Conservation (phyloP, 2,113 vertebrate species). For the Takifugu bimaculatus region DNA sequence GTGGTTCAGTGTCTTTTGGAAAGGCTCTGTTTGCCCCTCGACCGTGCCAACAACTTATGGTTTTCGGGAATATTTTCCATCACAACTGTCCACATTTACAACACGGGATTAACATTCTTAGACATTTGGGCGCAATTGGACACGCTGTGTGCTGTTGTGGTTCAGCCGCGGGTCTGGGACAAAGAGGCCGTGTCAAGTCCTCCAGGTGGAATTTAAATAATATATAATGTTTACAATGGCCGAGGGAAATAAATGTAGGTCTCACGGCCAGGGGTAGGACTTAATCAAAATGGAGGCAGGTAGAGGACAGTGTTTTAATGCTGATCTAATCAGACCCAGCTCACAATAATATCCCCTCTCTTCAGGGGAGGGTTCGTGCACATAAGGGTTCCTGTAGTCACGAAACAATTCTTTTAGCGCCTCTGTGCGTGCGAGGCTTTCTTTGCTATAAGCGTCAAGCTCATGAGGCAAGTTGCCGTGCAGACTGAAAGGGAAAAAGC, state of each 20-base stretch:
- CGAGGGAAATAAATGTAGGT: too few species aligned
- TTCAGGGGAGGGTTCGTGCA: too few species aligned
- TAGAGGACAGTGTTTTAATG: too few species aligned
- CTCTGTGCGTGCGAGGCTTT: constrained; percentile 20
- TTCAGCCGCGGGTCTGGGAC: constrained; percentile 3
- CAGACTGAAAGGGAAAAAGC: constrained; percentile 18
- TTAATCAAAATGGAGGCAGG: too few species aligned
- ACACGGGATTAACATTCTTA: constrained; percentile 17
- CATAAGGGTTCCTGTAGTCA: constrained; percentile 6
- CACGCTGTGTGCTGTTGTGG: constrained; percentile 30
- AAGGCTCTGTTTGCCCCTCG: constrained; percentile 19
- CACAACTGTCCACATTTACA: constrained; percentile 22
- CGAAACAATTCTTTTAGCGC: background rate
- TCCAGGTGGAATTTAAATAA: background rate
- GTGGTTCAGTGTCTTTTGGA: constrained; percentile 28
- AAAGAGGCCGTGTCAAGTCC: constrained; percentile 5
- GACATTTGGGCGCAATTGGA: constrained; percentile 30
- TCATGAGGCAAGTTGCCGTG: constrained; percentile 24
- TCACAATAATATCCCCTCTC: too few species aligned
- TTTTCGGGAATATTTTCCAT: constrained; percentile 30
- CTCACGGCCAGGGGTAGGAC: too few species aligned
- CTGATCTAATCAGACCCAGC: too few species aligned
- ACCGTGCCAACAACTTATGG: constrained; percentile 19
- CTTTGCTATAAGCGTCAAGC: constrained; percentile 3
- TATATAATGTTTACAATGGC: background rate